Conservation (phyloP, 2,113 vertebrate genomes). For the Corvus cornix region DNA sequence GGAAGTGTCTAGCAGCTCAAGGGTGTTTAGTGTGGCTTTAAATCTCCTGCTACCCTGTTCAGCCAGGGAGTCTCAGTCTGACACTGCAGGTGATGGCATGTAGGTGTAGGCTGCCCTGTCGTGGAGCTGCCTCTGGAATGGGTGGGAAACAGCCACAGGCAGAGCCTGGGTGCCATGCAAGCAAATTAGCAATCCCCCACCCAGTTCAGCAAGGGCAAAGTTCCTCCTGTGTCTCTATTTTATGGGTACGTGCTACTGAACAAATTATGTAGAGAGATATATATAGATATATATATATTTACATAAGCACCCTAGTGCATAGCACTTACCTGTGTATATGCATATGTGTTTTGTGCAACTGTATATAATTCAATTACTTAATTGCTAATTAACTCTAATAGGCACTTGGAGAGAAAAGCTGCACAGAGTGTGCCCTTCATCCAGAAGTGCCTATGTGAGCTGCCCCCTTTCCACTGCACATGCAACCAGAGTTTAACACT, state of each 20-base stretch:
- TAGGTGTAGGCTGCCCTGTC: background rate
- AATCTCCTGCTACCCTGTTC: background rate
- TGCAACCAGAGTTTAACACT: background rate
- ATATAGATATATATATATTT: background rate
- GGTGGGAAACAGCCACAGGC: background rate
- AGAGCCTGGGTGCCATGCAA: background rate
- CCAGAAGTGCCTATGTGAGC: background rate
- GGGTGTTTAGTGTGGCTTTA: background rate
- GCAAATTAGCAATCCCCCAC: background rate
- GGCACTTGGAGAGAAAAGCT: background rate
- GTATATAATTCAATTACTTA: background rate
- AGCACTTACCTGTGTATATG: background rate
- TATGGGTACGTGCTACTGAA: accelerated
- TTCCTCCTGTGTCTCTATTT: background rate
- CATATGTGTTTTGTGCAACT: background rate
- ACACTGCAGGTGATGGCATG: background rate
- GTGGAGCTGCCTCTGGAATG: background rate
- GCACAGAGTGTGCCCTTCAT: background rate
- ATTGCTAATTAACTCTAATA: slow-evolving; percentile 17
- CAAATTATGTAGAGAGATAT: background rate
- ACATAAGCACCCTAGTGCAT: background rate
- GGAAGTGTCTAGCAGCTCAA: background rate
- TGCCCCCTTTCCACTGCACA: background rate
- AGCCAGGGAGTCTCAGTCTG: background rate
- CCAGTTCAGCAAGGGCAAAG: background rate